A percentile compares a stretch with the other conserved stretches of the same genome.
Evolutionary conservation across 2,888 invertebrate genomes (phyloP).

Genomic region (Rhorus exstirpatorius): DNA sequence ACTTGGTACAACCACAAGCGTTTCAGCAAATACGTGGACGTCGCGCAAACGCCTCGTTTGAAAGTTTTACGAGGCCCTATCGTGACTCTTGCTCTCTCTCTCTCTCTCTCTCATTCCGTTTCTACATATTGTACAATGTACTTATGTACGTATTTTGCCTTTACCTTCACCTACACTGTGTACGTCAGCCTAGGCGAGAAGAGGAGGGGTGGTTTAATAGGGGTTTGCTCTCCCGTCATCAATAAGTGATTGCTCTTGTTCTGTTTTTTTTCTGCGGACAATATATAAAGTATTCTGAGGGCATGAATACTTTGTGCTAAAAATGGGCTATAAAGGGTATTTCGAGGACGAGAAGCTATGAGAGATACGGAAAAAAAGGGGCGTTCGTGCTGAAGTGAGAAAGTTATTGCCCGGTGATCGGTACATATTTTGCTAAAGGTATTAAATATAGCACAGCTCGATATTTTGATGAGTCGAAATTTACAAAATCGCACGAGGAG

Average conservation of each 20-base stretch:
- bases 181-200: background rate
- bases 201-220: slow-evolving; percentile 4
- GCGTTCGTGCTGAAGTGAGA: background rate
- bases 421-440: no score
- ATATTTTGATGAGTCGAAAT: no score
- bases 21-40: slow-evolving; percentile 28
- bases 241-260: background rate
- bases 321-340: background rate
- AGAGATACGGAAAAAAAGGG: background rate
- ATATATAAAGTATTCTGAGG: background rate
- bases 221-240: slow-evolving; percentile 20
- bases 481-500: no score
- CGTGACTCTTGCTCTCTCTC: background rate
- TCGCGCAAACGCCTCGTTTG: slow-evolving; percentile 16
- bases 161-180: background rate
- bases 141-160: slow-evolving; percentile 11
- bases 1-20: slow-evolving; percentile 19
- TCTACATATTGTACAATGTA: background rate
- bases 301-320: no score
- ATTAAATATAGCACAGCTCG: no score
- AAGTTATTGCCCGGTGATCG: background rate
- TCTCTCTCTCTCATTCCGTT: background rate
- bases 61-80: slow-evolving; percentile 36
- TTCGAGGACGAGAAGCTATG: background rate
- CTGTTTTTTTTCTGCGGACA: background rate